A percentile compares a stretch with the other conserved stretches of the same genome.
Evolutionary conservation across 2,888 invertebrate genomes (phyloP).

Genomic region (Poecilobothrus nobilitatus): DNA sequence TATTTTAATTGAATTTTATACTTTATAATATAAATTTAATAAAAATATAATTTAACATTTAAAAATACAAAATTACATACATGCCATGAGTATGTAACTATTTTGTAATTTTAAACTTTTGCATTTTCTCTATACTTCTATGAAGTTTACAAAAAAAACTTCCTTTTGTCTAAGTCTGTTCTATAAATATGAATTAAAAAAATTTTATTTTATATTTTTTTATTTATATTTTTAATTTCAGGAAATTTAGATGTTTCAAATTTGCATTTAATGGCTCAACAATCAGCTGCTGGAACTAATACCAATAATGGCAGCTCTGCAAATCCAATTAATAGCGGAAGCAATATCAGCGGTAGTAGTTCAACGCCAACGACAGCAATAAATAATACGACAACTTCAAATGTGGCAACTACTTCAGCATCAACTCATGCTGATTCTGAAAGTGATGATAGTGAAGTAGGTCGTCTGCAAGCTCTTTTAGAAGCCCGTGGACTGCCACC

Average conservation of each 20-base stretch:
- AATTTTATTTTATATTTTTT: too few relatives aligned
- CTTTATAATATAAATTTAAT: too few relatives aligned
- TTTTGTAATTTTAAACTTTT: too few relatives aligned
- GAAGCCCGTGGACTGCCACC: conserved; percentile 95
- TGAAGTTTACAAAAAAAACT: too few relatives aligned
- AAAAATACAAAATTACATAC: too few relatives aligned
- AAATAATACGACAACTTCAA: conserved; percentile 22
- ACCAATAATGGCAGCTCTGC: conserved; percentile 33
- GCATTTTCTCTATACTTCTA: too few relatives aligned
- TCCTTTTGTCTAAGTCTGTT: too few relatives aligned
- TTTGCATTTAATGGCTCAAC: conserved; percentile 43
- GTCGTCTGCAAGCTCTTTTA: conserved; percentile 84
- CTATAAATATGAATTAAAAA: too few relatives aligned
- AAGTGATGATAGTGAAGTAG: conserved; percentile 91
- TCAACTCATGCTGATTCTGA: conserved; percentile 53
- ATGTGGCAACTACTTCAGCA: conserved; percentile 22
- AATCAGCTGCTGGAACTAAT: conserved; percentile 36
- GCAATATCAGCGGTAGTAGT: neutral
- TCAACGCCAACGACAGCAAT: conserved; percentile 12
- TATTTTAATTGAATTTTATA: too few relatives aligned
- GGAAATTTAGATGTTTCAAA: conserved; percentile 41
- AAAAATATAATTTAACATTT: too few relatives aligned
- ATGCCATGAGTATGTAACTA: too few relatives aligned
- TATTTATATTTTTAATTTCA: conserved; percentile 22
- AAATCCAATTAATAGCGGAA: conserved; percentile 35